These are phyloP conservation scores for Parapsyche elsis DNA, from an alignment of 1,140 invertebrate species.

Conservation along the genomic window DNA sequence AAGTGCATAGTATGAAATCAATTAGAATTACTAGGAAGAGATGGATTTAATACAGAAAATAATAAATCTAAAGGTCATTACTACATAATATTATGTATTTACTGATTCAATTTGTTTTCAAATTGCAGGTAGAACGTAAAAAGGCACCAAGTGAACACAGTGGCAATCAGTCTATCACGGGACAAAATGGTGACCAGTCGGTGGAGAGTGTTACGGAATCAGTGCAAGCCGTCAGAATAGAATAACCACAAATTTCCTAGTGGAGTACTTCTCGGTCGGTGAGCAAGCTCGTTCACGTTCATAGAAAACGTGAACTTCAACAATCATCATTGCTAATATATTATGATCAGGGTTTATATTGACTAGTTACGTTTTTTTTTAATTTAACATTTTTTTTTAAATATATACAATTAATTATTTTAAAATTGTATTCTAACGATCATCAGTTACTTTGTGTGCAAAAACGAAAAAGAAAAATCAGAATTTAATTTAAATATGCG, in stretches of 20 bases:
- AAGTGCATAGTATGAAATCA: no score
- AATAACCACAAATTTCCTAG: constrained; percentile 36
- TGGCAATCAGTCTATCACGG: constrained; percentile 47
- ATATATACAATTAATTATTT: neutral
- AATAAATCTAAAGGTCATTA: neutral
- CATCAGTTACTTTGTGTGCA: no score
- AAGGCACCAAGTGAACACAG: constrained; percentile 52
- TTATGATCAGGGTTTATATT: constrained; percentile 33
- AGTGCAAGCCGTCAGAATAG: constrained; percentile 51
- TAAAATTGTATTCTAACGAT: no score
- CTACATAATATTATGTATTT: neutral
- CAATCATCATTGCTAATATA: constrained; percentile 25
- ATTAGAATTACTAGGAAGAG: no score
- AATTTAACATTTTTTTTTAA: neutral
- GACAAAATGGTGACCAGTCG: constrained; percentile 54
- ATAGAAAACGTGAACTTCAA: neutral
- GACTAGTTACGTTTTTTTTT: constrained; percentile 15
- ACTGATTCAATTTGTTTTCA: neutral
- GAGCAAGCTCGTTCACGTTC: neutral
- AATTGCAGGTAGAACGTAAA: constrained; percentile 52
- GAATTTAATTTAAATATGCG: neutral
- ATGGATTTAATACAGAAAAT: neutral
- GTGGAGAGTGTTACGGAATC: constrained; percentile 53
- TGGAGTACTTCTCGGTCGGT: neutral
- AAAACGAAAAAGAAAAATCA: no score